Percentiles rank a stretch among this genome's conserved stretches.
phyloP scores from a whole-genome alignment of 2,888 invertebrate species.

The Lepidonotus clava region DNA sequence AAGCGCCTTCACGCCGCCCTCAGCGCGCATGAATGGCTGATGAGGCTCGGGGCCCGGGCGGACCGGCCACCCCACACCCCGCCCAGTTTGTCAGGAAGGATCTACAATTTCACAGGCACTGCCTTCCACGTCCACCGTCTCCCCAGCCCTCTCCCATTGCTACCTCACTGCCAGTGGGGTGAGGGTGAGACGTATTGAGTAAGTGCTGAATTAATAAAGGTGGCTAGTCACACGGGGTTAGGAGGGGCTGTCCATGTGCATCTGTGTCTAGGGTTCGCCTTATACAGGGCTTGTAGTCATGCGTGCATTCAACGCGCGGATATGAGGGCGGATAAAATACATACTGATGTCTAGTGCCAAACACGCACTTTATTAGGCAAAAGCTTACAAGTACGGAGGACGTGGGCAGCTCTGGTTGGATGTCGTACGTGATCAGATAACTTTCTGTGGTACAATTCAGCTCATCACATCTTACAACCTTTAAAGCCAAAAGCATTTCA shows the following conservation, averaged over 20 bases:
- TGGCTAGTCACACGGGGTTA: neutral
- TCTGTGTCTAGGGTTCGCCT: neutral
- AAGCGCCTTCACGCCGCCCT: slow-evolving; percentile 7
- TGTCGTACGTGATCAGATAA: too few species aligned
- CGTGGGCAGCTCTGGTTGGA: too few species aligned
- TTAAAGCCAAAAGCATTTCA: too few species aligned
- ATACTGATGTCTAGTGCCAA: neutral
- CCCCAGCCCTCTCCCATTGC: neutral
- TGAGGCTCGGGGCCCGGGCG: neutral
- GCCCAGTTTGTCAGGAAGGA: slow-evolving; percentile 42
- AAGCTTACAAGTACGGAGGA: too few species aligned
- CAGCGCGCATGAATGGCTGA: slow-evolving; percentile 10
- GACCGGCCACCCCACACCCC: neutral
- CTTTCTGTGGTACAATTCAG: too few species aligned
- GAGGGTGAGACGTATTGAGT: neutral
- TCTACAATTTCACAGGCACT: slow-evolving; percentile 44
- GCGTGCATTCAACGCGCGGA: neutral
- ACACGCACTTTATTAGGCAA: too few species aligned
- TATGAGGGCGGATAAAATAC: neutral
- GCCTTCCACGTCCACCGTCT: too few species aligned
- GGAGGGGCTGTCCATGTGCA: neutral
- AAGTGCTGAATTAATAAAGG: slow-evolving; percentile 47
- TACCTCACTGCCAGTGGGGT: too few species aligned
- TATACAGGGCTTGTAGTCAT: too few species aligned
- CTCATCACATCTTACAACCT: too few species aligned